Base-by-base conservation (phyloP, 2,113 vertebrate genomes). In the Phyllostomus discolor region DNA sequence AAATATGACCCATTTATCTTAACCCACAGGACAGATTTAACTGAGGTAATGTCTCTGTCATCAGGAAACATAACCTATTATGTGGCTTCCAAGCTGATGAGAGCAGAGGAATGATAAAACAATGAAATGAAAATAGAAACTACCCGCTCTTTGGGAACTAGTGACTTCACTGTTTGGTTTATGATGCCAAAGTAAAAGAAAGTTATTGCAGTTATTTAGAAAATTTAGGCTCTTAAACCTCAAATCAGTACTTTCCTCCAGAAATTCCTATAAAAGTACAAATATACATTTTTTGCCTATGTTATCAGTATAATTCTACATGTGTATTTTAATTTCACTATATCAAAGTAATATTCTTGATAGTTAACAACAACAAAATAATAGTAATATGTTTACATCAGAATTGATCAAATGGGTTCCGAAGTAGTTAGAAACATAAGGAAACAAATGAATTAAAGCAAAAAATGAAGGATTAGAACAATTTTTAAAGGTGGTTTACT, bases 1-100 rank as follows among this genome's bases (percentile, higher is more conserved):
- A 88, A 94, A 54, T 54, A 88, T 80, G 85, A 64, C 72, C 48
- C 78, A 94, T 92, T 97, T 96, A 79, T 95, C 54, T 96, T 79
- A 93, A 59, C 72, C 84, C 69, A 79, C 35, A 81, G 88, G 62
- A 91, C 80, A 92, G 76, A 90, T 90, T 72, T 85, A 90, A 95
- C 64, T 33, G 20, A 72, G 84, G 52, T 90, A 90, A 95, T 95
- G 78, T 92, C 24, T 93, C 76, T 90, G 54, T 69, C 69, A 92
- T 97, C 43, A 57, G 57, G 93, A 97, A 96, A 66, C 33, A 90
- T 79, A 95, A 96, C 10, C 81, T 88, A 73, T 81, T 94, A 62
- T 92, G 69, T 16, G 48, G 7, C 50, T 96, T 92, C 88, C 88
- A 54, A 89, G 43, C 28, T 93, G 67, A 95, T 1, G n/a, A 97